A percentile compares a stretch with the other conserved stretches of the same genome.
Conservation (phyloP, 1,140 invertebrate genomes). For the Neotoxoptera formosana region DNA sequence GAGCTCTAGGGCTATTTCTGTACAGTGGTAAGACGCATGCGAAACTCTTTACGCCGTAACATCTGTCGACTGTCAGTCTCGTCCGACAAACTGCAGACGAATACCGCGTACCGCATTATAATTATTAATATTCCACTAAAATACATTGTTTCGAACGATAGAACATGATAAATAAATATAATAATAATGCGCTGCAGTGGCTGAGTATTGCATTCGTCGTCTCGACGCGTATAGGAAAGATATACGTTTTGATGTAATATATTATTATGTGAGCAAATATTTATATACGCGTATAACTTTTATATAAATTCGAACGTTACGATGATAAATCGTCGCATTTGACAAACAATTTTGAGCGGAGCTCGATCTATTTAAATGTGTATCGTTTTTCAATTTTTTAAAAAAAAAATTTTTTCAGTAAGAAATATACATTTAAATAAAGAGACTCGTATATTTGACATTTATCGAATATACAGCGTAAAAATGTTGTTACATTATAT, state of each 20-base stretch:
- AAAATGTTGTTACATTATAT: not conserved
- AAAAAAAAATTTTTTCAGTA: not conserved
- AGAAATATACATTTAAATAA: not conserved
- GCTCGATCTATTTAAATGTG: not conserved
- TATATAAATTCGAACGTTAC: not conserved
- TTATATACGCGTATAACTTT: not conserved
- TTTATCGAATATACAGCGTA: not conserved
- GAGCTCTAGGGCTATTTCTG: not conserved
- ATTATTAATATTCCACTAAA: not conserved
- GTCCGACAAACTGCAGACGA: not conserved
- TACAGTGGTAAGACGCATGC: not conserved
- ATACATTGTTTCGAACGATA: not conserved
- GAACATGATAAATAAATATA: not conserved
- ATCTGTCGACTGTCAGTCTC: slow-evolving; percentile 7
- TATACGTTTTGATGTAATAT: not conserved
- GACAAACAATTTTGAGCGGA: not conserved
- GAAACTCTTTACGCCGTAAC: not conserved
- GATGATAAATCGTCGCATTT: not conserved
- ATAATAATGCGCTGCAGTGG: no score
- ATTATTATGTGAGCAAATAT: not conserved
- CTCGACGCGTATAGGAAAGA: not conserved
- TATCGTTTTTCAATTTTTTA: not conserved
- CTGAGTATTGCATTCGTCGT: not conserved
- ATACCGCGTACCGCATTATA: not conserved
- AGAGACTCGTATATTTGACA: not conserved